A percentile compares a stretch with the other conserved stretches of the same genome.
phyloP scores from a whole-genome alignment of 2,797 vertebrate species.

The Sparidentex hasta region DNA sequence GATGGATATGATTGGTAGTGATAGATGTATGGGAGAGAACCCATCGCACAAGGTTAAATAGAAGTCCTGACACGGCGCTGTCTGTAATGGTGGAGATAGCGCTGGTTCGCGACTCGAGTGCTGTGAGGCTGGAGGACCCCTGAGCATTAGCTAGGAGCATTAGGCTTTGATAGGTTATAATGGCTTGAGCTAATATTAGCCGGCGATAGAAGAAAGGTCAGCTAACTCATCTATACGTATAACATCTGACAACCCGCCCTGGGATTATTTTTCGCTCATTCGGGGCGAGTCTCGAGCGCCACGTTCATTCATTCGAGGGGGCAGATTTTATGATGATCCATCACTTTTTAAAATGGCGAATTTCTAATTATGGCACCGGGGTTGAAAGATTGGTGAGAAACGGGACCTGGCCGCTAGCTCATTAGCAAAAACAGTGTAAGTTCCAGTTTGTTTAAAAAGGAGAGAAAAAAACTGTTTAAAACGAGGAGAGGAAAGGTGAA shows the following conservation, averaged over 20 bases:
- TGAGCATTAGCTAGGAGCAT: slow-evolving; percentile 68
- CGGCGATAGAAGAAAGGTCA: slow-evolving; percentile 75
- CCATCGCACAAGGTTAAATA: slow-evolving; percentile 79
- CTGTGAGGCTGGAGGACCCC: slow-evolving; percentile 60
- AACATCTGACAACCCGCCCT: slow-evolving; percentile 58
- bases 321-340: slow-evolving; percentile 57
- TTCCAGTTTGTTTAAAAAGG: slow-evolving; percentile 16
- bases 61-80: slow-evolving; percentile 66
- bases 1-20: slow-evolving; percentile 64
- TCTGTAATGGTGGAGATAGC: slow-evolving; percentile 74
- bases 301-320: slow-evolving; percentile 31
- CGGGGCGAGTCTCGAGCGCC: slow-evolving; percentile 24
- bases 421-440: slow-evolving; percentile 7
- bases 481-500: slow-evolving; percentile 7
- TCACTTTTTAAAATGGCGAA: slow-evolving; percentile 32
- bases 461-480: background rate
- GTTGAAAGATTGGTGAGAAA: background rate
- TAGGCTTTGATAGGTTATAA: slow-evolving; percentile 77
- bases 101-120: slow-evolving; percentile 38
- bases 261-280: slow-evolving; percentile 64
- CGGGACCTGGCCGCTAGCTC: background rate
- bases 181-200: slow-evolving; percentile 78
- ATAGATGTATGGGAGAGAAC: slow-evolving; percentile 66
- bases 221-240: slow-evolving; percentile 65
- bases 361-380: slow-evolving; percentile 43